Evolutionary conservation across 2,797 vertebrate genomes (phyloP).

Genomic region (Phrynocephalus forsythii): DNA sequence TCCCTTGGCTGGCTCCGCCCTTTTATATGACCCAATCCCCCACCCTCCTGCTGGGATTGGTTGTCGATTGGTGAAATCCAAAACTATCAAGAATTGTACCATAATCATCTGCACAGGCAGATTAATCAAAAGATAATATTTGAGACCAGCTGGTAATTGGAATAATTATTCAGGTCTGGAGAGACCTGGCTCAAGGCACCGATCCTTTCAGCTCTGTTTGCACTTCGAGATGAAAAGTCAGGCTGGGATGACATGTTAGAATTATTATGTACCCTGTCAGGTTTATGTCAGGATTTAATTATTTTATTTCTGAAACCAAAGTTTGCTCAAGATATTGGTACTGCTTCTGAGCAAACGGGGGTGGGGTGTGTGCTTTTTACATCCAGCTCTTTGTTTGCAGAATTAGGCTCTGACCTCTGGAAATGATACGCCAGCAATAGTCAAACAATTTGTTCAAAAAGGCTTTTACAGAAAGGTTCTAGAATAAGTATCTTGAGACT

Average conservation of each 20-base stretch:
- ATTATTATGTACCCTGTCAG: neutral
- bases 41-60: too few relatives aligned
- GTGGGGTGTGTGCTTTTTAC: too few relatives aligned
- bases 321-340: neutral
- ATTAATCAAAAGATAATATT: neutral
- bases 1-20: too few relatives aligned
- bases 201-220: neutral
- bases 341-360: neutral
- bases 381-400: neutral
- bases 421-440: neutral
- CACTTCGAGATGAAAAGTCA: neutral
- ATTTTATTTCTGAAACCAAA: neutral
- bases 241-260: neutral
- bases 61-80: neutral
- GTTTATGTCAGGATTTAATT: neutral
- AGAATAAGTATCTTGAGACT: neutral
- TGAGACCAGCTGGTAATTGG: neutral
- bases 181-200: neutral
- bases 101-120: neutral
- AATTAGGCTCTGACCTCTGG: neutral
- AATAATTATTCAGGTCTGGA: neutral
- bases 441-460: constrained; percentile 1
- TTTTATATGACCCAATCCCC: too few relatives aligned
- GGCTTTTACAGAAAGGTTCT: neutral
- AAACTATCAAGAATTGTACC: neutral